Conservation (phyloP, 2,113 vertebrate species). For the Ptilonorhynchus violaceus region DNA sequence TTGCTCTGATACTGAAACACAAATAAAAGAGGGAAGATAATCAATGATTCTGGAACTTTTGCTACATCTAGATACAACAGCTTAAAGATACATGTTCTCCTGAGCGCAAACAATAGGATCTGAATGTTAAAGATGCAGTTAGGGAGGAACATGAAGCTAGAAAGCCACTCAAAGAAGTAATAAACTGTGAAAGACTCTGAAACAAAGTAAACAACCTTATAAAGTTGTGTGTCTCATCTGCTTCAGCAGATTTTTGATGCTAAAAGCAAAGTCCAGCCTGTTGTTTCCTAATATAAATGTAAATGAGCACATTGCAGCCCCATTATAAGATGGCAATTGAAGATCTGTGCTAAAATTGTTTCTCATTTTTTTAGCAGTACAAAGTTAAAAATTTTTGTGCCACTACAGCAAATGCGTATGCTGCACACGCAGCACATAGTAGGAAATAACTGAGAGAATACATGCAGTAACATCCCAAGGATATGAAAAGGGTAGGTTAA, state of each 20-base stretch:
- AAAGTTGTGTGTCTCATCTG: neutral
- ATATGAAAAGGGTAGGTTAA: neutral
- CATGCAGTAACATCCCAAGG: neutral
- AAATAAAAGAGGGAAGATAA: neutral
- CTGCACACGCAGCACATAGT: neutral
- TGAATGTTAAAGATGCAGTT: slow-evolving; percentile 50
- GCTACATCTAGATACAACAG: neutral
- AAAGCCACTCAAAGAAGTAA: slow-evolving; percentile 37
- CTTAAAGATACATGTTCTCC: neutral
- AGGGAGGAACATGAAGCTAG: slow-evolving; percentile 1
- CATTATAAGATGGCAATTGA: neutral
- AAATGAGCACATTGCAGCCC: neutral
- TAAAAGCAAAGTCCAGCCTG: neutral
- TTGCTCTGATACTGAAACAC: neutral
- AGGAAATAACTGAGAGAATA: neutral
- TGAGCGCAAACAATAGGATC: neutral
- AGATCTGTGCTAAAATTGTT: neutral
- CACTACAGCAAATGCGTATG: neutral
- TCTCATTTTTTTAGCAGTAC: neutral
- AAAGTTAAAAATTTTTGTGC: neutral
- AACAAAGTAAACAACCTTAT: slow-evolving; percentile 24
- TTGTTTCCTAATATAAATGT: neutral
- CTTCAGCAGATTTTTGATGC: neutral
- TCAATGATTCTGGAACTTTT: neutral
- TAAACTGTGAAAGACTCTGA: slow-evolving; percentile 42